These are phyloP conservation scores for Heliconius charithonia DNA, from an alignment of 2,888 invertebrate species.

Conservation along the genomic window DNA sequence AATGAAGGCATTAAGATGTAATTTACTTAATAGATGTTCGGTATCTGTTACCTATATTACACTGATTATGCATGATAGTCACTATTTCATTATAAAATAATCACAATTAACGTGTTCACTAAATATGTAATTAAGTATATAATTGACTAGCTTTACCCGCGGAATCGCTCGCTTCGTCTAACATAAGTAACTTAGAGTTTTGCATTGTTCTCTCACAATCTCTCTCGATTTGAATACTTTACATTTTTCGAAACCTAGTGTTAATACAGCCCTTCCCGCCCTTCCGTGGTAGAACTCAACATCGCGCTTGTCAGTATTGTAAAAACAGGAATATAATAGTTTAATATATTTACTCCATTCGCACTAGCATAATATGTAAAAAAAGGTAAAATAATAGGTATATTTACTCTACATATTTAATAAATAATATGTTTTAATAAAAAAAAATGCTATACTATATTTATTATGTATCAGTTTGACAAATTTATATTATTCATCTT, in stretches of 20 bases:
- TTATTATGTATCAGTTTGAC: no score
- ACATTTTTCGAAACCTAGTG: neutral
- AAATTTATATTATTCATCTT: no score
- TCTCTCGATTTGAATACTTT: no score
- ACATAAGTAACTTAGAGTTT: neutral
- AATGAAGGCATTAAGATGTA: neutral
- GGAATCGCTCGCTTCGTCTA: neutral
- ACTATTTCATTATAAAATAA: conserved; percentile 16
- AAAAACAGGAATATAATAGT: neutral
- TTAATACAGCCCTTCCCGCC: neutral
- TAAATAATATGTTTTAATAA: no score
- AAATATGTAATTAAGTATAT: conserved; percentile 1
- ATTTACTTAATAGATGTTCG: conserved; percentile 11
- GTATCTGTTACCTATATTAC: neutral
- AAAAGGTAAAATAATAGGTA: no score
- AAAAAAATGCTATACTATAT: no score
- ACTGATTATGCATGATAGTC: conserved; percentile 22
- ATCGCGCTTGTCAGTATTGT: neutral
- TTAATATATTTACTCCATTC: neutral
- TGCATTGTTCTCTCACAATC: neutral
- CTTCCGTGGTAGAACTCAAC: neutral
- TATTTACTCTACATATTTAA: no score
- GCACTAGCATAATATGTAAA: no score
- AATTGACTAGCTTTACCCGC: neutral
- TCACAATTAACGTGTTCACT: conserved; percentile 10